Percentiles rank a stretch among this genome's conserved stretches.
Conservation (phyloP, 2,113 vertebrate species). For the Phrynosoma platyrhinos region DNA sequence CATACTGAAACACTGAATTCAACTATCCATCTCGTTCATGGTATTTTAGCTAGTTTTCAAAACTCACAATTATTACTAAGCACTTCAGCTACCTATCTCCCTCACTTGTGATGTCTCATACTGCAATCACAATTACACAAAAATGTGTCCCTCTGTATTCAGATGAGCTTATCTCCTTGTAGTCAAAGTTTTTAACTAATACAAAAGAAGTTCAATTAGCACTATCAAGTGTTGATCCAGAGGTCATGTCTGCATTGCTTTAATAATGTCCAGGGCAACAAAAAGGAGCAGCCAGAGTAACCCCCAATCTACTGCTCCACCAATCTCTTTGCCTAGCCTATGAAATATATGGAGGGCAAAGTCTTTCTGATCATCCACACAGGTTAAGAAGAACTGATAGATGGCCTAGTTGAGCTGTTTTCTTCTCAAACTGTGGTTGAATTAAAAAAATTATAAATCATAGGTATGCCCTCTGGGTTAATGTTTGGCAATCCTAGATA, state of each 20-base stretch:
- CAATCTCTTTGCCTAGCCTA: not conserved
- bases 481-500: not conserved
- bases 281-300: not conserved
- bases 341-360: not conserved
- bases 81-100: not conserved
- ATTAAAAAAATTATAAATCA: not conserved
- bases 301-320: not conserved
- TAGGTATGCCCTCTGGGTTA: not conserved
- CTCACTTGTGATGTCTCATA: not conserved
- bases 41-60: not conserved
- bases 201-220: not conserved
- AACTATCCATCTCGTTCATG: not conserved
- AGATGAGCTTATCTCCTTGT: not conserved
- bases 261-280: not conserved
- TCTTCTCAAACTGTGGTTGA: not conserved
- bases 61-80: not conserved
- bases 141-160: not conserved
- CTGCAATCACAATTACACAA: not conserved
- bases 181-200: not conserved
- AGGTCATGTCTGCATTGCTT: not conserved
- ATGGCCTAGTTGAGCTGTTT: not conserved
- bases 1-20: not conserved
- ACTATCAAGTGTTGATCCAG: not conserved
- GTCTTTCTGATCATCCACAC: not conserved
- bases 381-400: not conserved